phyloP scores from a whole-genome alignment of 2,888 invertebrate genomes.

The Frankliniella intonsa region DNA sequence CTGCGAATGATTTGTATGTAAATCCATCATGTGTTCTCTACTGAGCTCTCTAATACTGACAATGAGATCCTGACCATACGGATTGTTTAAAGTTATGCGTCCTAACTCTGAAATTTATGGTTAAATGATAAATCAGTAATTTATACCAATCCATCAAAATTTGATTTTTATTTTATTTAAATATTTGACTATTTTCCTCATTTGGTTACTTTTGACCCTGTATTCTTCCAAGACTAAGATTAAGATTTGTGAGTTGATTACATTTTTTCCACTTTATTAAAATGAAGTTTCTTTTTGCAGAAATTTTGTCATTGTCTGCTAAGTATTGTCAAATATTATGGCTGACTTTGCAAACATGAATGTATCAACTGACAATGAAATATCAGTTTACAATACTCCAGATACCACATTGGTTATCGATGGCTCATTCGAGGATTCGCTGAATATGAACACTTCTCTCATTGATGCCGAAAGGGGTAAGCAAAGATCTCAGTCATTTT shows the following conservation, averaged over 20 bases:
- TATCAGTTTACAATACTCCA: not conserved
- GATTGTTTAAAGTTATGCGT: not conserved
- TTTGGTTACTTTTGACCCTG: not conserved
- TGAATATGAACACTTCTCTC: not conserved
- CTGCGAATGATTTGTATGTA: not conserved
- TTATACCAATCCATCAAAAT: not conserved
- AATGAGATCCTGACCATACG: not conserved
- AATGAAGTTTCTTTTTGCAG: not conserved
- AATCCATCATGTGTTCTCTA: not conserved
- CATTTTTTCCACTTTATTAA: not conserved
- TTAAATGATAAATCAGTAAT: not conserved
- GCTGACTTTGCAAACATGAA: constrained; percentile 19
- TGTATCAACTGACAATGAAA: not conserved
- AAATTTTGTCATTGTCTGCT: not conserved
- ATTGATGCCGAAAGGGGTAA: not conserved
- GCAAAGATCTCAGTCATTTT: not conserved
- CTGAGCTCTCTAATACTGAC: not conserved
- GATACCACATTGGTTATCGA: not conserved
- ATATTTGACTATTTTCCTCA: not conserved
- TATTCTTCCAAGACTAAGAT: too few relatives aligned
- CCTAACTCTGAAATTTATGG: not conserved
- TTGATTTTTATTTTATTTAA: not conserved
- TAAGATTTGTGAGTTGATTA: not conserved
- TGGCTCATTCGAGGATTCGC: not conserved
- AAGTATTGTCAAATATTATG: not conserved